These are phyloP conservation scores for Sisor rabdophorus DNA, from an alignment of 2,113 vertebrate genomes.

Conservation along the genomic window DNA sequence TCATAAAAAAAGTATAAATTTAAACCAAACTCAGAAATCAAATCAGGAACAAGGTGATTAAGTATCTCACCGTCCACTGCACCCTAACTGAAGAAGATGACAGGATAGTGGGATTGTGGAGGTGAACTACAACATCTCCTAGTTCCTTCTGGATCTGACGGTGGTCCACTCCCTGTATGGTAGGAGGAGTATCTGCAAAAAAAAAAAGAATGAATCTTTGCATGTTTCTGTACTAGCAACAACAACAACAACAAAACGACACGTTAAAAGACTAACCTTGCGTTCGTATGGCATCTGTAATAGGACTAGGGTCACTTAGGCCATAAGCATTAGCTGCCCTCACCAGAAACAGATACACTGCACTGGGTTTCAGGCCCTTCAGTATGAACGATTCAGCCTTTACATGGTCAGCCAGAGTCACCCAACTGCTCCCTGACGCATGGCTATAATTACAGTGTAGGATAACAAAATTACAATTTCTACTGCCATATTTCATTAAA, in stretches of 20 bases:
- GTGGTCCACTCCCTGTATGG: constrained; percentile 95
- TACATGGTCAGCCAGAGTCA: constrained; percentile 93
- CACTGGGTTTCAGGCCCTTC: constrained; percentile 89
- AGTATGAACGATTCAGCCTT: constrained; percentile 87
- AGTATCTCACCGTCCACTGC: constrained; percentile 91
- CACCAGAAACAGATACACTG: constrained; percentile 97
- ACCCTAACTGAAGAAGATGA: constrained; percentile 94
- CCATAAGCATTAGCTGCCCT: constrained; percentile 96
- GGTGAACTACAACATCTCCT: constrained; percentile 88
- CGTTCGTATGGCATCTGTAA: constrained; percentile 94
- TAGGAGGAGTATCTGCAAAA: constrained; percentile 86
- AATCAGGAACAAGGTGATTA: constrained; percentile 30
- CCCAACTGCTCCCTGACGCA: constrained; percentile 96
- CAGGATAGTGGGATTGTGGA: constrained; percentile 95
- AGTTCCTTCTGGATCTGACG: constrained; percentile 94
- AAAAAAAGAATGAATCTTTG: neutral
- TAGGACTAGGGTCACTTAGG: constrained; percentile 94
- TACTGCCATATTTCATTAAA: neutral
- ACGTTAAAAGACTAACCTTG: constrained; percentile 75
- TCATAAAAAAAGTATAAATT: too few species aligned
- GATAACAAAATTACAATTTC: neutral
- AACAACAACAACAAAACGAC: neutral
- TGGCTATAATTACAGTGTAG: constrained; percentile 69
- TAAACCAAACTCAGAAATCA: too few species aligned
- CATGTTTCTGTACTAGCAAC: neutral